Evolutionary conservation across 2,888 invertebrate species (phyloP), one percentile per base, ranked within the genome.

Genomic region (Rhogogaster chlorosoma): DNA sequence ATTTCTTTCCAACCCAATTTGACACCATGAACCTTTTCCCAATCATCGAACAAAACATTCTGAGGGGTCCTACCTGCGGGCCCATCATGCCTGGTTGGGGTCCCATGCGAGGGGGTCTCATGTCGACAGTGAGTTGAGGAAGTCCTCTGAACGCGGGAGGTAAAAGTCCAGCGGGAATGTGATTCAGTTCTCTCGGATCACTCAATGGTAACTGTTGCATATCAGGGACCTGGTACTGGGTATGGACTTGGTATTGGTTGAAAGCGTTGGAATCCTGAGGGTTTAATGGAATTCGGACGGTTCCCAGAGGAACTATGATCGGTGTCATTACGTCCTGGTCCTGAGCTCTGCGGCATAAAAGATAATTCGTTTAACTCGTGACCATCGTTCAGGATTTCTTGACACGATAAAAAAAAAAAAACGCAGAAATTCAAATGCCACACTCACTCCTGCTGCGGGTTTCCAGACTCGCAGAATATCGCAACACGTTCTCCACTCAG

Each of bases 391-490:
- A 12, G n/a, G 45, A 75, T 73, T 18, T 6, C 42, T 38, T 12
- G 45, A n/a, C 5, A 49, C 26, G 45, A 84, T 45, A 32, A 32
- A 61, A 75, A 10, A 64, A 64, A 53, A 36, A 61, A 45, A 57
- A 15, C 26, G 1, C 29, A 75, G 70, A 49, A 49, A 42, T 57
- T 67, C 53, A 32, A 29, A 67, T 22, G n/a, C 22, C 38, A 85
- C 73, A 89, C 91, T 89, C 92, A 95, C 94, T 94, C 94, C 91
- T 96, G 96, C 67, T 95, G 94, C 18, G 92, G 92, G 88, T 96
- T 96, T 86, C 97, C 98, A 89, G 97, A 97, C 92, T 98, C 97
- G 92, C 98, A 98, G 92, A 97, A 96, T 92, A 98, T 98, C 49
- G 97, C 96, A 94, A 98, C 97, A 85, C 97, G 96, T 93, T 98